Base-by-base conservation (phyloP, 2,888 invertebrate genomes). In the Drosophila bunnanda region DNA sequence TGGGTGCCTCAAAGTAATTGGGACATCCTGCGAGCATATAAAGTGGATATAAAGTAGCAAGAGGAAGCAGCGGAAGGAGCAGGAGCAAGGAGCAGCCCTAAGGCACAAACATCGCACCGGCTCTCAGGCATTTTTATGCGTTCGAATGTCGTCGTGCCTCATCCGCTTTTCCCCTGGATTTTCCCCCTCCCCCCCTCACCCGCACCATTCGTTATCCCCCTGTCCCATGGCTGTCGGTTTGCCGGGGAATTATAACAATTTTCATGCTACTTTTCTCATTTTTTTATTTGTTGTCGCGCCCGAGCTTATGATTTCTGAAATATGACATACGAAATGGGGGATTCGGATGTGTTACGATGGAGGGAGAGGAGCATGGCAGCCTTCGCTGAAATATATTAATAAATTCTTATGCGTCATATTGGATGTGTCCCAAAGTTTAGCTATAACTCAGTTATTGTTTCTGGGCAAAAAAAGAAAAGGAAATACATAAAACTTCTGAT, bases 1-100 rank as follows among this genome's bases (percentile, higher is more conserved):
- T 59, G 74, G 52, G 56, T 67, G 76, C 64, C 79, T 79, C 80
- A 88, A 83, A 87, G 86, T 91, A 90, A 90, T 90, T 90, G 90
- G 91, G 86, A 90, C 91, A 90, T 91, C 90, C 89, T 90, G 89
- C 79, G 80, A 90, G 89, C 89, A 90, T 90, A 91, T 89, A 91
- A 90, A 90, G 87, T 86, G 89, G 88, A 82, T 89, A 85, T 82
- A 85, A 81, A 88, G 77, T 88, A 90, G 85, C 84, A 78, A 76
- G 79, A 32, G 38, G 50, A 48, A 59, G 59, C 59, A 17, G 55
- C 20, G 38, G 28, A 36, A 38, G 58, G 30, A 34, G 34, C 6
- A 48, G 58, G 58, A 28, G 61, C 65, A 28, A 28, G 61, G 80
- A 76, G 77, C 76, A 80, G 84, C 85, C 85, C 87, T 76, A 74